Evolutionary conservation across 2,888 invertebrate species (phyloP), one percentile per base, ranked within the genome.

Genomic region (Craniophora ligustri): DNA sequence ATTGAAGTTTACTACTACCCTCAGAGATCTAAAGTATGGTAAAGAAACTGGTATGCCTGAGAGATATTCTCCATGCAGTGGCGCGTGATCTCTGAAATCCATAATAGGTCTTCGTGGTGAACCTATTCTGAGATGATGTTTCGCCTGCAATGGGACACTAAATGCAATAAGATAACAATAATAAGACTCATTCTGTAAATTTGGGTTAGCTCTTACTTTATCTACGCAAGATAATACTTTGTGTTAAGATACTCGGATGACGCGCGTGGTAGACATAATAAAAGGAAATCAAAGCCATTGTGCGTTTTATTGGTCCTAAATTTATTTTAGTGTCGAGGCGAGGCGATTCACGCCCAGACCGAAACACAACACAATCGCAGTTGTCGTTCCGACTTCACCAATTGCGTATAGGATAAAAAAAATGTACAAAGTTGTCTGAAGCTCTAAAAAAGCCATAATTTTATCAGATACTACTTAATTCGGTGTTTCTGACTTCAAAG

Each of bases 271-370:
- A 79, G 77, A 82, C 76, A 79, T 78, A 84, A 84, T 86, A 86
- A 87, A 85, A 85, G 77, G 73, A 82, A 86, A 87, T 87, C 87
- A 85, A 87, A 84, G 84, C 81, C 63, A 80, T 86, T 82, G 81
- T 79, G 67, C 63, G 76, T 82, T 88, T 88, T 88, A 87, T 84
- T 78, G 82, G 75, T 61, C 75, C 77, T 87, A 85, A 87, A 88
- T 85, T 84, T 81, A 77, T 85, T 87, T 86, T 81, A 88, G 71
- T 76, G 67, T 75, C 70, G 59, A 66, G 75, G 55, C 72, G 71
- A 72, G 66, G 61, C 57, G 56, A 56, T 74, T 72, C 50, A 38
- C 60, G 30, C 56, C 61, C 45, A 42, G 58, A 63, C 58, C 55
- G 54, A 64, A 56, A 70, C 67, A 57, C 64, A 48, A 57, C 51